Base-by-base conservation (phyloP, 2,888 invertebrate species). In the Venusia cambrica region DNA sequence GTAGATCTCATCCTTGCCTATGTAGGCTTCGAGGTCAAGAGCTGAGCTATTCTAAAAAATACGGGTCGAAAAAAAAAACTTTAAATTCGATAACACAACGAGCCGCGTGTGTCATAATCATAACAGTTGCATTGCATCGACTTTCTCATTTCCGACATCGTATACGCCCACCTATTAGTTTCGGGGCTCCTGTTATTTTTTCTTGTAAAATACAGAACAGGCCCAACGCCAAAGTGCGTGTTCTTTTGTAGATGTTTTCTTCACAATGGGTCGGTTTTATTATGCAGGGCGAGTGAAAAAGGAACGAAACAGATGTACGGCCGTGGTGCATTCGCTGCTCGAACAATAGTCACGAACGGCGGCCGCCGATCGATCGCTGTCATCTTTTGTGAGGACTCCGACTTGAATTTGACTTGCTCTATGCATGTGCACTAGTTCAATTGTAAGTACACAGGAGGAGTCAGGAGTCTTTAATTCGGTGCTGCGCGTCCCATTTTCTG, bases 101-200 rank as follows among this genome's bases (percentile, higher is more conserved):
- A 73, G 73, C 69, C 68, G 68, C 77, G 81, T 77, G 74, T 80
- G 79, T 78, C 80, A 81, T 83, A 84, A 83, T 78, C 80, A 81
- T 83, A 84, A 83, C 83, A 84, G 84, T 83, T 83, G 84, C 74
- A 79, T 81, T 83, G 81, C 75, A 71, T 69, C 72, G 71, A 71
- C 74, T 79, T 83, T 79, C 77, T 73, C 74, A 67, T 78, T 80
- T 79, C 83, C 80, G 80, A 77, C 74, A 69, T 54, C 56, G 57
- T 57, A 61, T 59, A 73, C 81, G 79, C 84, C 81, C 80, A 83
- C 78, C 73, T 69, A 75, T 78, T 73, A 73, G 67, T 58, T 73
- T 60, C 64, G 51, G 55, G 71, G 73, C 64, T 60, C 61, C 63
- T 72, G 73, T 77, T 81, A 73, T 84, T 78, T 80, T 79, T 80